Evolutionary conservation across 2,888 invertebrate genomes (phyloP).

Genomic region (Drosophila macrothrix): DNA sequence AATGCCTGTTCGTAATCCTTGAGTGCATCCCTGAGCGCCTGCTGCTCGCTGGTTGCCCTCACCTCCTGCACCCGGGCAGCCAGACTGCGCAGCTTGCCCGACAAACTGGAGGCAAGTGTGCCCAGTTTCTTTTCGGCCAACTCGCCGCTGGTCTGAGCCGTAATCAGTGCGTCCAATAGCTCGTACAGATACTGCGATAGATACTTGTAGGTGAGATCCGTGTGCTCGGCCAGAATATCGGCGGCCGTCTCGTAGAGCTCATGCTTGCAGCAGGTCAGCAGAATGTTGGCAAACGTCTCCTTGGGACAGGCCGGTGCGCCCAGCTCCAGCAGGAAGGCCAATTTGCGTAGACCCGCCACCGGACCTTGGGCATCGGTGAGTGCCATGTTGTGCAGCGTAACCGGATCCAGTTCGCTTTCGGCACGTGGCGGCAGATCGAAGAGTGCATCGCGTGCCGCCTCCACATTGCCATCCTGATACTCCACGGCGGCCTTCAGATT

Average conservation of each 20-base stretch:
- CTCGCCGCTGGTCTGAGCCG: slow-evolving; percentile 97
- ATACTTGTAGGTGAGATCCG: slow-evolving; percentile 97
- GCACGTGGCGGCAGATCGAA: slow-evolving; percentile 96
- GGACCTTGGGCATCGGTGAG: slow-evolving; percentile 95
- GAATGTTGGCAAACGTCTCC: slow-evolving; percentile 98
- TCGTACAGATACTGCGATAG: slow-evolving; percentile 97
- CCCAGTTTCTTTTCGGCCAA: slow-evolving; percentile 98
- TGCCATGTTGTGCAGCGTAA: slow-evolving; percentile 98
- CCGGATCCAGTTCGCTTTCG: slow-evolving; percentile 98
- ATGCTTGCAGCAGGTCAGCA: slow-evolving; percentile 97
- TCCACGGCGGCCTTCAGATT: slow-evolving; percentile 99
- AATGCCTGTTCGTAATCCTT: slow-evolving; percentile 95
- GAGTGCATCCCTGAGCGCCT: slow-evolving; percentile 94
- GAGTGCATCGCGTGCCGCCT: slow-evolving; percentile 91
- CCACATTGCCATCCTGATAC: slow-evolving; percentile 95
- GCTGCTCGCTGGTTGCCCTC: slow-evolving; percentile 94
- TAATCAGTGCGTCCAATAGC: slow-evolving; percentile 98
- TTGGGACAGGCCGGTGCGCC: slow-evolving; percentile 95
- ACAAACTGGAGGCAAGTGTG: slow-evolving; percentile 95
- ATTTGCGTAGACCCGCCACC: slow-evolving; percentile 92
- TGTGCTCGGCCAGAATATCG: slow-evolving; percentile 98
- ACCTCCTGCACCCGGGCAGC: slow-evolving; percentile 98
- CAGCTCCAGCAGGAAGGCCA: slow-evolving; percentile 97
- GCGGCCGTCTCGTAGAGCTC: slow-evolving; percentile 99
- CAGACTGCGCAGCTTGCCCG: slow-evolving; percentile 94